Percentiles rank a stretch among this genome's conserved stretches.
Conservation (phyloP, 35 echinoderm and acorn worm species). For the Strongylocentrotus purpuratus region DNA sequence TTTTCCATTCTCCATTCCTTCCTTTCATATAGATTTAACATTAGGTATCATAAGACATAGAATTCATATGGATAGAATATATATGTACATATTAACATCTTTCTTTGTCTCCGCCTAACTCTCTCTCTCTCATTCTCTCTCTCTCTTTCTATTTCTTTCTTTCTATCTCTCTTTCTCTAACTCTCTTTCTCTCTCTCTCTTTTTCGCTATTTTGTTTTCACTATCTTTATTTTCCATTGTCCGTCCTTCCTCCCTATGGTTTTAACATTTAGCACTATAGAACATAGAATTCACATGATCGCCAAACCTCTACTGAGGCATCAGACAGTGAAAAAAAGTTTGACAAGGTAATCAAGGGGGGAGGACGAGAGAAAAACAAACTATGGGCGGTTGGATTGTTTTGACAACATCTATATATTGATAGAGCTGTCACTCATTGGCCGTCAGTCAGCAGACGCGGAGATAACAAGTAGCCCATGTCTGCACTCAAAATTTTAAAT, state of each 20-base stretch:
- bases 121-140: too few species aligned
- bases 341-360: not conserved
- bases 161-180: not conserved
- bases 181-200: not conserved
- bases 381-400: not conserved
- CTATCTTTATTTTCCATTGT: too few species aligned
- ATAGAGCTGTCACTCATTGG: not conserved
- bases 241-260: too few species aligned
- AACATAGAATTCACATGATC: not conserved
- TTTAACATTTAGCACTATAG: too few species aligned
- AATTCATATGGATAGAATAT: too few species aligned
- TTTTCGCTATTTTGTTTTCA: not conserved
- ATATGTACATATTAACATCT: too few species aligned
- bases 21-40: too few species aligned
- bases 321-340: not conserved
- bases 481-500: not conserved
- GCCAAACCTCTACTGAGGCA: not conserved
- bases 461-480: not conserved
- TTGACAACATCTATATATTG: not conserved
- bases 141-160: too few species aligned
- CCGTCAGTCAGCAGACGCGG: not conserved
- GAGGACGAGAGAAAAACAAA: not conserved
- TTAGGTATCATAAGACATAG: too few species aligned
- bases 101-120: too few species aligned
- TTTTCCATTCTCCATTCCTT: too few species aligned